These are phyloP conservation scores for Hassar affinis DNA, from an alignment of 2,113 vertebrate genomes.

Conservation along the genomic window DNA sequence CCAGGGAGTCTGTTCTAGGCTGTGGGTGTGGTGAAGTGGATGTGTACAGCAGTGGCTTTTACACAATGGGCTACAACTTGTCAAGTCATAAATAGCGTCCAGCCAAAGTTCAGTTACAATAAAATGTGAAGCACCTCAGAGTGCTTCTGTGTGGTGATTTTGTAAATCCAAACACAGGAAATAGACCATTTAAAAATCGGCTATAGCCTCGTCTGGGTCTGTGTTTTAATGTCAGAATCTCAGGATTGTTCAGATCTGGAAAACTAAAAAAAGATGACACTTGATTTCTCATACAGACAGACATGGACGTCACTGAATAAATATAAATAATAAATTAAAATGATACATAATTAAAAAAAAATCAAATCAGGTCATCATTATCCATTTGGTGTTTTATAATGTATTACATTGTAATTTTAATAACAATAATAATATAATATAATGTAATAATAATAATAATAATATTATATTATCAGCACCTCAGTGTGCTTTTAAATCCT, in stretches of 20 bases:
- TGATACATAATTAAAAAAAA: background rate
- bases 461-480: background rate
- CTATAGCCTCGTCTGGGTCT: too few species aligned
- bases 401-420: background rate
- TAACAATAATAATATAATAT: background rate
- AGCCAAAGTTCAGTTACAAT: conserved; percentile 48
- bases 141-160: background rate
- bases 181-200: background rate
- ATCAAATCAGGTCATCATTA: background rate
- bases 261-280: background rate
- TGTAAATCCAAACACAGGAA: conserved; percentile 19
- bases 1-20: conserved; percentile 4
- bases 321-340: too few species aligned
- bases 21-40: conserved; percentile 24
- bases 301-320: background rate
- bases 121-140: background rate
- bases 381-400: background rate
- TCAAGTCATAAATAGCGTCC: background rate
- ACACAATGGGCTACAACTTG: conserved; percentile 24
- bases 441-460: background rate
- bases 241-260: background rate
- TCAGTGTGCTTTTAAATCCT: background rate
- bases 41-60: conserved; percentile 34
- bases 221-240: background rate
- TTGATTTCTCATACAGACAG: background rate